Conservation (phyloP, 2,888 invertebrate genomes). For the Prosapia bicincta region DNA sequence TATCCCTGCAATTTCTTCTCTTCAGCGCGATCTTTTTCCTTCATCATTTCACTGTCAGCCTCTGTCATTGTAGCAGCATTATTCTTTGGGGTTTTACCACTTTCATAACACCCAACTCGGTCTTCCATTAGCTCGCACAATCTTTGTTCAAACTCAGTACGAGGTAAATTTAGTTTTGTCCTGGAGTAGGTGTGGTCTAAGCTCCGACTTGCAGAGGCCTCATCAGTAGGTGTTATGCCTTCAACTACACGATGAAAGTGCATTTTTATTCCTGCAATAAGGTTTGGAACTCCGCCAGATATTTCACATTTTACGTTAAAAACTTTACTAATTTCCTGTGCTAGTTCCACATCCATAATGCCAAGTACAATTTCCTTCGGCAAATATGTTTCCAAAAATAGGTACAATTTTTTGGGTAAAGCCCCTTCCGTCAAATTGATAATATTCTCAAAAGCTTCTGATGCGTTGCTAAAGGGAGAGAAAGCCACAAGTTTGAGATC, state of each 20-base stretch:
- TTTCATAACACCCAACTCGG: slow-evolving; percentile 88
- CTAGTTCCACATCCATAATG: slow-evolving; percentile 85
- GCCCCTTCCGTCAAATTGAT: slow-evolving; percentile 96
- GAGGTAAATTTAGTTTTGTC: slow-evolving; percentile 48
- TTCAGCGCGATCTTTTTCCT: too few species aligned
- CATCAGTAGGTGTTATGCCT: too few species aligned
- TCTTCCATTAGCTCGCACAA: slow-evolving; percentile 91
- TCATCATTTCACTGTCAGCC: too few species aligned
- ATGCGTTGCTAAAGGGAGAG: slow-evolving; percentile 89
- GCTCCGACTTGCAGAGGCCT: too few species aligned
- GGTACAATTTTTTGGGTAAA: slow-evolving; percentile 81
- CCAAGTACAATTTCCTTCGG: slow-evolving; percentile 77
- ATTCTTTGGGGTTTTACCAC: slow-evolving; percentile 91
- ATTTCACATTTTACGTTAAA: slow-evolving; percentile 77
- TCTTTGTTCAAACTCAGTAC: slow-evolving; percentile 77
- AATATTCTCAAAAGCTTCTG: slow-evolving; percentile 90
- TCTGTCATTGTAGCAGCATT: slow-evolving; percentile 97
- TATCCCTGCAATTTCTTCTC: too few species aligned
- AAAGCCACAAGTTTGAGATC: slow-evolving; percentile 89
- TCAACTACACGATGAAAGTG: too few species aligned
- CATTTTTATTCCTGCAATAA: slow-evolving; percentile 88
- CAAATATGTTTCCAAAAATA: slow-evolving; percentile 85
- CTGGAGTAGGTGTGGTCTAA: too few species aligned
- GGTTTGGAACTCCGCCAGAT: slow-evolving; percentile 87
- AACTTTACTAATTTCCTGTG: slow-evolving; percentile 83